Conservation (phyloP, 1,140 invertebrate species). For the Aricia agestis region DNA sequence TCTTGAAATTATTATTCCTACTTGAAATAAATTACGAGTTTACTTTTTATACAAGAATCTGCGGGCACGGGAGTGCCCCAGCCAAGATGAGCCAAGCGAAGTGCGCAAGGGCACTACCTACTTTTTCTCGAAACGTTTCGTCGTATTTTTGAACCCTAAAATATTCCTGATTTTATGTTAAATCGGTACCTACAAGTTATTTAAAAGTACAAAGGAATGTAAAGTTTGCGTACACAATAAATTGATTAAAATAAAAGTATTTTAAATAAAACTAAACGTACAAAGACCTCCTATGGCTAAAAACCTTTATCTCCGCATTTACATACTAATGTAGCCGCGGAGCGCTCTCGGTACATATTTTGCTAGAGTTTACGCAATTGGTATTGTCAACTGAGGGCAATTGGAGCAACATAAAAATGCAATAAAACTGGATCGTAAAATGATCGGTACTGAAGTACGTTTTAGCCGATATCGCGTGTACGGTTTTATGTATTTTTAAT, state of each 20-base stretch:
- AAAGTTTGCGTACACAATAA: background rate
- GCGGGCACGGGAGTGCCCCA: too few species aligned
- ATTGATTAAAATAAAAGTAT: constrained; percentile 9
- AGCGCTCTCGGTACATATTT: constrained; percentile 55
- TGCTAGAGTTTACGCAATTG: constrained; percentile 62
- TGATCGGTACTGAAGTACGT: constrained; percentile 49
- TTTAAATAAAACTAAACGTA: background rate
- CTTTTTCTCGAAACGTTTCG: too few species aligned
- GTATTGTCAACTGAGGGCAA: constrained; percentile 63
- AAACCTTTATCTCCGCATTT: constrained; percentile 49
- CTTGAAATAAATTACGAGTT: background rate
- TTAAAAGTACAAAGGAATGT: background rate
- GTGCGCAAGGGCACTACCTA: too few species aligned
- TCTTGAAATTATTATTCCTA: background rate
- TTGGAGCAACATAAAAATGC: constrained; percentile 66
- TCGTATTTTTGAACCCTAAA: too few species aligned
- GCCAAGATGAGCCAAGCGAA: too few species aligned
- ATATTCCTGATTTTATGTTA: background rate
- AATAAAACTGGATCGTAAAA: constrained; percentile 71
- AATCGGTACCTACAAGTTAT: background rate
- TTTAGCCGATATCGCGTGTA: constrained; percentile 28
- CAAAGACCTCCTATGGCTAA: constrained; percentile 17
- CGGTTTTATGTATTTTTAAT: constrained; percentile 23
- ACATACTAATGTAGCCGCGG: constrained; percentile 59
- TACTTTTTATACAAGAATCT: too few species aligned